These are phyloP conservation scores for Apotomis capreana DNA, from an alignment of 2,888 invertebrate genomes.

Conservation along the genomic window DNA sequence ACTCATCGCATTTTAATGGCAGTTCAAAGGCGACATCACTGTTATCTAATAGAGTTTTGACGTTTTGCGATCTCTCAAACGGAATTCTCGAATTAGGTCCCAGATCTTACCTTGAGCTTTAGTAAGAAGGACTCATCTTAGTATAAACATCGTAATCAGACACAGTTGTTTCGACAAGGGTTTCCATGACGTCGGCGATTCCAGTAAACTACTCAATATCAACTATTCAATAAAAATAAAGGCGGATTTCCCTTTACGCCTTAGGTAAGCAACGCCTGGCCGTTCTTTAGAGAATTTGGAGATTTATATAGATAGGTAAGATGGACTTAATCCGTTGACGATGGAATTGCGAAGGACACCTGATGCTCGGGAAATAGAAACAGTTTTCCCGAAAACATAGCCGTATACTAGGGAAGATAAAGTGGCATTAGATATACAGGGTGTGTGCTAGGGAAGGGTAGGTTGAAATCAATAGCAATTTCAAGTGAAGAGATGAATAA, in stretches of 20 bases:
- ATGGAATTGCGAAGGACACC: conserved; percentile 75
- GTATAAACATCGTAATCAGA: background rate
- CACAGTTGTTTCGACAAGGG: background rate
- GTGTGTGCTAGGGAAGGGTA: conserved; percentile 13
- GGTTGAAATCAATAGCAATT: conserved; percentile 19
- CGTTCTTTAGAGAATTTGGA: conserved; percentile 47
- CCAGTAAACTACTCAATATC: background rate
- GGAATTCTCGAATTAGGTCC: no score
- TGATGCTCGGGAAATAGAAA: conserved; percentile 71
- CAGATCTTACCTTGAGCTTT: background rate
- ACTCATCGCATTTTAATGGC: no score
- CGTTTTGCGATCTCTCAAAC: no score
- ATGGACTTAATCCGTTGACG: conserved; percentile 74
- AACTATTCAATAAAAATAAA: background rate
- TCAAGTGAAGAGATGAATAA: conserved; percentile 20
- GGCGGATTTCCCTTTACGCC: conserved; percentile 53
- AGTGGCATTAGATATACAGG: conserved; percentile 12
- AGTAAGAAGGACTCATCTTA: background rate
- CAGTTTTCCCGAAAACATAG: conserved; percentile 53
- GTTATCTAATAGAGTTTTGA: no score
- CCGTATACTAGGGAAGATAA: conserved; percentile 23
- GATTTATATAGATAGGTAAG: conserved; percentile 73
- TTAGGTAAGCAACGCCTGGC: conserved; percentile 62
- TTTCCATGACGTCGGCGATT: background rate
- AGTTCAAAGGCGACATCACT: no score